A percentile compares a stretch with the other conserved stretches of the same genome.
phyloP scores from a whole-genome alignment of 2,113 vertebrate species.

The Sphyrna mokarran region DNA sequence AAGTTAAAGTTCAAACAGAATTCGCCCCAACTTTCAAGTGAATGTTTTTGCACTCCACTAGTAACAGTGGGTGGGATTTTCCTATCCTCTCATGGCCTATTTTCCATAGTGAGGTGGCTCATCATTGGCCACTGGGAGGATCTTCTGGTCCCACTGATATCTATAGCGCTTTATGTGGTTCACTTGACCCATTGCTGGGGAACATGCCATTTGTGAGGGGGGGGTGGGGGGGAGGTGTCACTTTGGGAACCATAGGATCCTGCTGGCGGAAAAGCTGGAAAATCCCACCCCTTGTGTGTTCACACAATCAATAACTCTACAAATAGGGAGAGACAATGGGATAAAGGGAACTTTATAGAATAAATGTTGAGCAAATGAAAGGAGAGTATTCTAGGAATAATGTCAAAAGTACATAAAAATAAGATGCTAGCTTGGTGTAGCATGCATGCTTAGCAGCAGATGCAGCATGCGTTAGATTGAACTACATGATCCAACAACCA shows the following conservation, averaged over 20 bases:
- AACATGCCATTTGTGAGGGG: too few species aligned
- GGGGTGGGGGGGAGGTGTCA: too few species aligned
- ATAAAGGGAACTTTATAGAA: neutral
- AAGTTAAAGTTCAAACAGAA: conserved; percentile 13
- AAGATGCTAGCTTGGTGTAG: neutral
- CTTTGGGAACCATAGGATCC: too few species aligned
- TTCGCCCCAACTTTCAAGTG: neutral
- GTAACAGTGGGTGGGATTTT: neutral
- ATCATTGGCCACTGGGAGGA: too few species aligned
- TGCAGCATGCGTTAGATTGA: neutral
- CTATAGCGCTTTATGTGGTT: too few species aligned
- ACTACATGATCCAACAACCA: neutral
- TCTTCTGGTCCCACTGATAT: too few species aligned
- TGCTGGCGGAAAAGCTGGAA: too few species aligned
- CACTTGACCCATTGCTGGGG: too few species aligned
- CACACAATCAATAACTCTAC: neutral
- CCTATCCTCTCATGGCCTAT: too few species aligned
- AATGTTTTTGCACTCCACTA: neutral
- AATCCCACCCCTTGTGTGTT: neutral
- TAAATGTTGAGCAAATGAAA: neutral
- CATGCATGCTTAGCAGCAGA: neutral
- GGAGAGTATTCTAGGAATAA: neutral
- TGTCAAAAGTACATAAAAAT: neutral
- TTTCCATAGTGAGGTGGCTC: too few species aligned
- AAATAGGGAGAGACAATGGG: neutral